Conservation (phyloP, 2,888 invertebrate genomes). For the Tricholauxania praeusta region DNA sequence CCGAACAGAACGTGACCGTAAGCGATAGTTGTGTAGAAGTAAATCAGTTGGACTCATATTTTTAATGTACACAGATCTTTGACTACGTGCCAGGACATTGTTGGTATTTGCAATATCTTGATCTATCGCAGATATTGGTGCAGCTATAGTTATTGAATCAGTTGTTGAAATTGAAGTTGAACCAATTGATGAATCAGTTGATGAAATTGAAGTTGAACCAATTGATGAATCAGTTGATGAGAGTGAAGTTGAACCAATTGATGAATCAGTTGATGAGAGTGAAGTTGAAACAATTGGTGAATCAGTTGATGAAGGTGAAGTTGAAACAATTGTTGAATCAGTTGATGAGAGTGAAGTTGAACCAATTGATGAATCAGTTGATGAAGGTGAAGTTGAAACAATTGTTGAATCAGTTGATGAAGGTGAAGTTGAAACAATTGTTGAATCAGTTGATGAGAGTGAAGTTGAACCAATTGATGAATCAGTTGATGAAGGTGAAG, state of each 20-base stretch:
- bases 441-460: neutral
- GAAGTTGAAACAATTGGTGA: conserved; percentile 9
- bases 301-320: conserved; percentile 14
- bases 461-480: conserved; percentile 4
- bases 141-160: neutral
- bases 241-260: conserved; percentile 15
- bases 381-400: too few relatives aligned
- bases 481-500: neutral
- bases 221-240: neutral
- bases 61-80: neutral
- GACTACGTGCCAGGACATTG: neutral
- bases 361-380: conserved; percentile 20
- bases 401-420: neutral
- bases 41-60: conserved; percentile 2
- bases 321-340: conserved; percentile 2
- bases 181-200: conserved; percentile 13
- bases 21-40: conserved; percentile 11
- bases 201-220: neutral
- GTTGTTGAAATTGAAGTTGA: neutral
- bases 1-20: neutral
- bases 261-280: neutral
- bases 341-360: conserved; percentile 5
- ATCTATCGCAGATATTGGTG: neutral
- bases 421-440: conserved; percentile 6
- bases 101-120: neutral